These are phyloP conservation scores for Troides aeacus DNA, from an alignment of 2,888 invertebrate species.

Conservation along the genomic window DNA sequence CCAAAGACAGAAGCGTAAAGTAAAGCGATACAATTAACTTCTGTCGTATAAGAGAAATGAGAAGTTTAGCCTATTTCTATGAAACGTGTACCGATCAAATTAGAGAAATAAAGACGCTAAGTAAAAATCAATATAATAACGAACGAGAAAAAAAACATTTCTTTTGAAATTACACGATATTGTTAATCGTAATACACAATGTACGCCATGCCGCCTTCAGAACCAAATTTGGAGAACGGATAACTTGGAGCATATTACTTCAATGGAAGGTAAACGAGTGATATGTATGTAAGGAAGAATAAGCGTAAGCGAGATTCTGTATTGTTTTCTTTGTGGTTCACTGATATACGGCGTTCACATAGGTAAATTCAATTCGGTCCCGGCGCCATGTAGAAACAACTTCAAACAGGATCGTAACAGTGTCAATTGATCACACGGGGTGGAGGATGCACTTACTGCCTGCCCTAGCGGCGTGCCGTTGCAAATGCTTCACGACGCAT, in stretches of 20 bases:
- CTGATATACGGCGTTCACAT: conserved; percentile 48
- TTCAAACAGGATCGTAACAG: conserved; percentile 41
- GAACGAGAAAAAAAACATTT: no score
- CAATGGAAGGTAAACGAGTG: conserved; percentile 16
- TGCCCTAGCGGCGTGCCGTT: conserved; percentile 55
- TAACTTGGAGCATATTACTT: conserved; percentile 6
- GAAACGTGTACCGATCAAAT: no score
- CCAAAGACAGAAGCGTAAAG: no score
- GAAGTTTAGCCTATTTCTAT: no score
- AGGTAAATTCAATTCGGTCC: conserved; percentile 40
- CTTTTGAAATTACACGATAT: no score
- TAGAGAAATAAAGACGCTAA: no score
- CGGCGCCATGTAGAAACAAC: conserved; percentile 30
- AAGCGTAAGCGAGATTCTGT: conserved; percentile 38
- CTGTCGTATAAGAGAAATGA: no score
- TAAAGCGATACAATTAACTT: no score
- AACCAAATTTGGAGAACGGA: conserved; percentile 19
- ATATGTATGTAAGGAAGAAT: conserved; percentile 12
- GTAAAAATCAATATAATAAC: no score
- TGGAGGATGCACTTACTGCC: conserved; percentile 60
- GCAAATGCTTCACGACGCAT: conserved; percentile 61
- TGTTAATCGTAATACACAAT: no score
- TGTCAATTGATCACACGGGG: conserved; percentile 38
- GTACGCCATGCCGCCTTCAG: neutral
- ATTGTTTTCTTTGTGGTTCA: conserved; percentile 47